Base-by-base conservation (phyloP, 2,888 invertebrate genomes). In the Imbricaverruca yamaguchii region DNA sequence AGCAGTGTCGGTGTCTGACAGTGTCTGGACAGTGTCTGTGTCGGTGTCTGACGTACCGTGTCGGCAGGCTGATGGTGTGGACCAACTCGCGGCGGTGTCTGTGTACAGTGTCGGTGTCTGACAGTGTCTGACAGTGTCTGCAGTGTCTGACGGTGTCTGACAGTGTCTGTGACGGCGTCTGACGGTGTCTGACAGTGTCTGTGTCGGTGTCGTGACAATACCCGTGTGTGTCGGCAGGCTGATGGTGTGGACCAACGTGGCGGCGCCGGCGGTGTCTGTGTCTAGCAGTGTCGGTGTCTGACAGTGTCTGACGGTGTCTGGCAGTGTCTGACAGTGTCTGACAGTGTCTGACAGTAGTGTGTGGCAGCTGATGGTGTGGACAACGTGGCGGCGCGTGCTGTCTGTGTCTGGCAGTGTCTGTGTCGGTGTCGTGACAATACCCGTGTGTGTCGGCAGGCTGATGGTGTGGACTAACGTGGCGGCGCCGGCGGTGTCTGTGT, bases 51-150 rank as follows among this genome's bases (percentile, higher is more conserved):
- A 39, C 39, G n/a, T 21, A 12, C 21, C 25, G n/a, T n/a, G 21
- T 8, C 65, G 11, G 65, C 53, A 74, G 78, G 8, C 57, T 79
- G 78, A 56, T 79, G 78, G 78, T 83, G 80, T 84, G 83, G 67
- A 80, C 80, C n/a, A 84, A 84, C 81, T 80, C 82, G n/a, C n/a
- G 82, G 83, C 81, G 9, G 56, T 80, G n/a, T 82, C 83, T 3
- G 82, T 83, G 83, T 90, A 94, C 78, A 94, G 96, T 81, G 96
- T n/a, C n/a, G n/a, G n/a, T n/a, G n/a, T n/a, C n/a, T n/a, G n/a
- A n/a, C n/a, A n/a, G n/a, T n/a, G n/a, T n/a, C n/a, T n/a, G n/a
- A n/a, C n/a, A n/a, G n/a, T n/a, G n/a, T n/a, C n/a, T n/a, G n/a
- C n/a, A n/a, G n/a, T n/a, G n/a, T n/a, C n/a, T n/a, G n/a, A n/a